Base-by-base conservation (phyloP, 2,113 vertebrate genomes). In the Chlorodrepanis virens region DNA sequence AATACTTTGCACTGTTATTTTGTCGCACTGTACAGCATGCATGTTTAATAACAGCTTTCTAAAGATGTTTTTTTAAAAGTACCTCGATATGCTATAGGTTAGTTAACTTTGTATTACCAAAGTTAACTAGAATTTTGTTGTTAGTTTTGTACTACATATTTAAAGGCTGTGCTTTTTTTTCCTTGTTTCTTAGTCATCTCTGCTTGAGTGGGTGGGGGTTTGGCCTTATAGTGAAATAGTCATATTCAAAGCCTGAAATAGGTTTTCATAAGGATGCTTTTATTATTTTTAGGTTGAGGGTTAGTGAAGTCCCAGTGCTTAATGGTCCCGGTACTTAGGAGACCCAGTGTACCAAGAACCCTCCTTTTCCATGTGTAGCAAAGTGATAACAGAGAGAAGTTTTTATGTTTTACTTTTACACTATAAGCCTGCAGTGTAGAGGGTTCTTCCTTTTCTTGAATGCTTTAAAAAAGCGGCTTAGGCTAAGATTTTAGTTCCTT, bases 201-300 rank as follows among this genome's bases (percentile, higher is more conserved):
- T 86, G 16, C 5, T 29, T 57, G 23, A 42, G 6, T 31, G 10
- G 3, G 3, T 45, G 49, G 3, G 4, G 0, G 1, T 22, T 83
- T 81, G 52, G 14, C 9, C 6, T 31, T 57, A 11, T 31, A 52
- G 7, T 57, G 25, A n/a, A 77, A 14, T 10, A 65, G 28, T 5
- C 13, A 40, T 77, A 50, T 29, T 65, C 7, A 6, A 20, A 61
- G 6, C 5, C 23, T 45, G 33, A 95, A 78, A 14, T 27, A 83
- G 44, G 12, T 39, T 50, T 79, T 81, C 31, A 11, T 54, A 12
- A 47, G 12, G 29, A 20, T 72, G 13, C 1, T 25, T 42, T 4
- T 11, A 9, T 83, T 5, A 14, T 21, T 72, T 79, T 60, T 67
- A 17, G n/a, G 13, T 70, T 69, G 28, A 59, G 28, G 1, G 6